A percentile compares a stretch with the other conserved stretches of the same genome.
Conservation (phyloP, 1,140 invertebrate species). For the Chionoecetes opilio region DNA sequence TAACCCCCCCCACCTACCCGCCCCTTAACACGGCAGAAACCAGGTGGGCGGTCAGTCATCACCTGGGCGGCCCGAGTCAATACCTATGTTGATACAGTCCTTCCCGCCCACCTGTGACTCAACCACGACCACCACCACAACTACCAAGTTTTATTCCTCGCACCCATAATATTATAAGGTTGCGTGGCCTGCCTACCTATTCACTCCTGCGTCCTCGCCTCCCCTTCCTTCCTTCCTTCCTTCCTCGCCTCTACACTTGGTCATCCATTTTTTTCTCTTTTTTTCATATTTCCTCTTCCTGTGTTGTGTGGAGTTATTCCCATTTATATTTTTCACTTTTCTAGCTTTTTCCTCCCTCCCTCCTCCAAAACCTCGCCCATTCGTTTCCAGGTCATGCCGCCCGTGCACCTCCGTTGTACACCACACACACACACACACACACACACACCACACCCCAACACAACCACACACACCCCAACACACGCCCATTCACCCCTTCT, state of each 20-base stretch:
- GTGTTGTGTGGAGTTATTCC: not conserved
- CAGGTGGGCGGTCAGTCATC: not conserved
- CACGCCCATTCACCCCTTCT: conserved; percentile 2
- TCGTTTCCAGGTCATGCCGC: conserved; percentile 23
- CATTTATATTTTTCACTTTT: not conserved
- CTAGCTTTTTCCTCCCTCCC: not conserved
- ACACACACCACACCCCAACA: too few species aligned
- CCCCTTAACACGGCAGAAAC: not conserved
- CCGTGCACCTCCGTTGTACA: not conserved
- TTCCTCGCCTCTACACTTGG: not conserved
- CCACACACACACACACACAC: too few species aligned
- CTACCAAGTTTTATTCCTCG: not conserved
- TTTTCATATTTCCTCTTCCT: not conserved
- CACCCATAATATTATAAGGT: not conserved
- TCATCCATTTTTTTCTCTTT: not conserved
- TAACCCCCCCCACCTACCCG: not conserved
- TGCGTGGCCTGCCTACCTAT: not conserved
- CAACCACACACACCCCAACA: too few species aligned
- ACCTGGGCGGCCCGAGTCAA: conserved; percentile 1
- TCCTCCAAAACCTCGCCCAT: conserved; percentile 31
- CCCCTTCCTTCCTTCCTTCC: not conserved
- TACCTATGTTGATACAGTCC: not conserved
- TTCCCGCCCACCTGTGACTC: conserved; percentile 12
- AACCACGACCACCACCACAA: too few species aligned
- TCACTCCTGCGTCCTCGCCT: not conserved